Base-by-base conservation (phyloP, 1,140 invertebrate genomes). In the Antheraea pernyi region DNA sequence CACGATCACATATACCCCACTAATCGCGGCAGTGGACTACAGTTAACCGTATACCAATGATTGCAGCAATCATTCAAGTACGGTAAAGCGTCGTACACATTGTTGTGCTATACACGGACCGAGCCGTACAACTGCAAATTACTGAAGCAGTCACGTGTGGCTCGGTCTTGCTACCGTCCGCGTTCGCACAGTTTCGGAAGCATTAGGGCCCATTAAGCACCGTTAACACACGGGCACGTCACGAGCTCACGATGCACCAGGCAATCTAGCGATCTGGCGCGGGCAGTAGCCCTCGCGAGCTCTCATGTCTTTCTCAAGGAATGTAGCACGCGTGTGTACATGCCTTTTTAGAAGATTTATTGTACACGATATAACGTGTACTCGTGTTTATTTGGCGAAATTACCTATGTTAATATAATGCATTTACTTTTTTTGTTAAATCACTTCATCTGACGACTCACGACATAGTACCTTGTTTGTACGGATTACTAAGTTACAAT, bases 111-210 rank as follows among this genome's bases (percentile, higher is more conserved):
- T 85, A 80, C 77, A 79, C 67, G 77, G 72, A 22, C 4, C n/a
- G 65, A 68, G 58, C 70, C 73, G 75, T 80, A 78, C 46, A 79
- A 80, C 81, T 84, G 83, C 85, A 88, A 88, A 89, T 91, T 89
- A 84, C 74, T 68, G 76, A 19, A 59, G 72, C 68, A 79, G 82
- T 87, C 85, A 89, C 86, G 86, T 91, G 86, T 86, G 83, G 72
- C 68, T 68, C 53, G 63, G 64, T 76, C 78, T 80, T 65, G 78
- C 90, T 92, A 92, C 90, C 86, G 90, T 84, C 82, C 80, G 77
- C 74, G 88, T 89, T 92, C 89, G 89, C 89, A 92, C 88, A 91
- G 87, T 92, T 92, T 92, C 88, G 88, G 90, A 89, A 88, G 90
- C 88, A 92, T 92, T 92, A 92, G 88, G 84, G 84, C 79, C 90